Conservation (phyloP, 2,113 vertebrate genomes). For the Notarius lentiginosus region DNA sequence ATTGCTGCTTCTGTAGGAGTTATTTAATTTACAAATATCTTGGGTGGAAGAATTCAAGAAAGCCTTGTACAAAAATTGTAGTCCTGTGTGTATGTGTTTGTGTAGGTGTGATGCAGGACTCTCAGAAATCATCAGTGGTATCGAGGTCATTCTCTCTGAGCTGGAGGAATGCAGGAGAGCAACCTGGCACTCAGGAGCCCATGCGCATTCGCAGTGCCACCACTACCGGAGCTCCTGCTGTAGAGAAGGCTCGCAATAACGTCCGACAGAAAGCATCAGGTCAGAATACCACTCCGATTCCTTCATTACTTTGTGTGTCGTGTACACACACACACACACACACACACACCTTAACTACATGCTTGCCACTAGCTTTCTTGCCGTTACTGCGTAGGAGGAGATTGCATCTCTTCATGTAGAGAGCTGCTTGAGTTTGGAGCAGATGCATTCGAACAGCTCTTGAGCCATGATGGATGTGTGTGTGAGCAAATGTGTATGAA, state of each 20-base stretch:
- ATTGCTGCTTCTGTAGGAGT: background rate
- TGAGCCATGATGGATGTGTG: slow-evolving; percentile 47
- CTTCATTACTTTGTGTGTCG: background rate
- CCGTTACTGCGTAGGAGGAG: slow-evolving; percentile 19
- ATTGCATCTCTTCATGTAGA: slow-evolving; percentile 51
- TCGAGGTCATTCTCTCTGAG: slow-evolving; percentile 94
- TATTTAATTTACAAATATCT: background rate
- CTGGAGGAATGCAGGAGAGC: slow-evolving; percentile 88
- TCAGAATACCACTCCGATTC: slow-evolving; percentile 59
- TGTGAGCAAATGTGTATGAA: slow-evolving; percentile 45
- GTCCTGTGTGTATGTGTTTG: background rate
- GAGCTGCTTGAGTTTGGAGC: slow-evolving; percentile 53
- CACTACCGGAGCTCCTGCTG: slow-evolving; percentile 91
- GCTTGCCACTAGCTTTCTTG: slow-evolving; percentile 9
- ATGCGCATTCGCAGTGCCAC: slow-evolving; percentile 96
- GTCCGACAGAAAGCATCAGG: slow-evolving; percentile 94
- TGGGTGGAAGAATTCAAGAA: background rate
- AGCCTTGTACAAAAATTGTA: background rate
- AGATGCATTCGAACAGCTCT: slow-evolving; percentile 57
- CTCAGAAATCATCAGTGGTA: slow-evolving; percentile 82
- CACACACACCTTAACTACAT: slow-evolving; percentile 7
- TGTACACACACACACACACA: background rate
- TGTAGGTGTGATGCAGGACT: slow-evolving; percentile 81
- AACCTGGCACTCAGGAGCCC: slow-evolving; percentile 78
- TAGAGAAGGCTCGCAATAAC: slow-evolving; percentile 91